These are phyloP conservation scores for Melanotaenia trifasciata DNA, from an alignment of 2,797 vertebrate genomes.

Conservation along the genomic window DNA sequence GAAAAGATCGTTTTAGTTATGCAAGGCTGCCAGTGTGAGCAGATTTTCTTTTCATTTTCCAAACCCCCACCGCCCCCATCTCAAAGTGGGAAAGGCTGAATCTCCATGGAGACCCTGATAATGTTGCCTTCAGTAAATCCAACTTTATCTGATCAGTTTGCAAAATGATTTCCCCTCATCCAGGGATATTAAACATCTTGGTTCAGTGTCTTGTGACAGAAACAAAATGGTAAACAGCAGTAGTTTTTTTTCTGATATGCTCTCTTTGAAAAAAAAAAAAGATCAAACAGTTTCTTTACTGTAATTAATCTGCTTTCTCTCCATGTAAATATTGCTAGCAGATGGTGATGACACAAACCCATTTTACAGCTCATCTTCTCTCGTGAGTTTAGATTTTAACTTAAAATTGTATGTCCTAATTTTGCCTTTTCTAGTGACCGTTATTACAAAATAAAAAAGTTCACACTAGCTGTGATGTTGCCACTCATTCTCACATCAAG, in stretches of 20 bases:
- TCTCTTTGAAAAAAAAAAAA: background rate
- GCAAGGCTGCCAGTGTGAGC: background rate
- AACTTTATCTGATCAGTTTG: constrained; percentile 45
- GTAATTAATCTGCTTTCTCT: background rate
- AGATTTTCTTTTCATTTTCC: background rate
- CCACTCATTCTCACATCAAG: background rate
- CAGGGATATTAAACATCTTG: constrained; percentile 18
- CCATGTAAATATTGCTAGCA: background rate
- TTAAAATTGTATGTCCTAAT: background rate
- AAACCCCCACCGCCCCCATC: background rate
- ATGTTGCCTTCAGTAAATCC: constrained; percentile 47
- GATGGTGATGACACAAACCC: background rate
- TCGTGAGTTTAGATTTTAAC: background rate
- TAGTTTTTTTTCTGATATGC: background rate
- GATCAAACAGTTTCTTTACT: background rate
- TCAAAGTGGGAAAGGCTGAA: constrained; percentile 6
- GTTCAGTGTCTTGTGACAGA: background rate
- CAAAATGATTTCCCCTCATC: constrained; percentile 8
- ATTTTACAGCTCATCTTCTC: too few relatives aligned
- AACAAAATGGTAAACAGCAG: background rate
- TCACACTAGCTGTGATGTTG: background rate
- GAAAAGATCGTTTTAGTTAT: background rate
- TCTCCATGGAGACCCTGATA: constrained; percentile 46
- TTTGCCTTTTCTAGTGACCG: constrained; percentile 28
- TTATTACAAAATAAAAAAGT: constrained; percentile 37